Evolutionary conservation across 2,797 vertebrate genomes (phyloP).

Genomic region (Enteromius afrohamiltoni): DNA sequence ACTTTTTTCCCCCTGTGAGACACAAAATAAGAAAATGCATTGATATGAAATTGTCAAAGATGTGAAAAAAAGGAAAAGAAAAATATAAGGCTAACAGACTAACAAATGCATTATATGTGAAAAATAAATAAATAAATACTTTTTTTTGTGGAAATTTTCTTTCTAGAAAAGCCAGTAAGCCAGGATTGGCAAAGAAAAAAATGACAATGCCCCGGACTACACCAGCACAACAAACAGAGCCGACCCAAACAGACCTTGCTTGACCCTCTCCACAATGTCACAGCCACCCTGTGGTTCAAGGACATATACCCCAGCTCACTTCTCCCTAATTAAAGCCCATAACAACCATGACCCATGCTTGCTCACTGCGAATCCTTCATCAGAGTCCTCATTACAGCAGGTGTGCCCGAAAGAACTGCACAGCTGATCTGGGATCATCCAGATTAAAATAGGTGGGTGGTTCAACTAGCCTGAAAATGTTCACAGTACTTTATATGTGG

Average conservation of each 20-base stretch:
- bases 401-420: slow-evolving; percentile 4
- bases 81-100: background rate
- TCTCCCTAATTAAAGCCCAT: slow-evolving; percentile 21
- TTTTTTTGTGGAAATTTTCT: background rate
- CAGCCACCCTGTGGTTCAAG: background rate
- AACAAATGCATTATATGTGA: background rate
- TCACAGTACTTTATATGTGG: slow-evolving; percentile 18
- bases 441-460: slow-evolving; percentile 14
- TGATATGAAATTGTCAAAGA: background rate
- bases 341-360: slow-evolving; percentile 5
- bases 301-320: background rate
- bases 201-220: background rate
- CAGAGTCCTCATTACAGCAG: slow-evolving; percentile 17
- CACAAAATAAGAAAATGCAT: background rate
- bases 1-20: background rate
- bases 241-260: background rate
- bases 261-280: background rate
- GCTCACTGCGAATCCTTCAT: background rate
- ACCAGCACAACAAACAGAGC: background rate
- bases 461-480: slow-evolving; percentile 15
- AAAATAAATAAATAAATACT: too few species aligned
- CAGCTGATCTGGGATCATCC: slow-evolving; percentile 33
- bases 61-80: background rate
- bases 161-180: background rate
- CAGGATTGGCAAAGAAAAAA: background rate